A percentile compares a stretch with the other conserved stretches of the same genome.
Evolutionary conservation across 1,140 invertebrate species (phyloP).

Genomic region (Procambarus virginalis): DNA sequence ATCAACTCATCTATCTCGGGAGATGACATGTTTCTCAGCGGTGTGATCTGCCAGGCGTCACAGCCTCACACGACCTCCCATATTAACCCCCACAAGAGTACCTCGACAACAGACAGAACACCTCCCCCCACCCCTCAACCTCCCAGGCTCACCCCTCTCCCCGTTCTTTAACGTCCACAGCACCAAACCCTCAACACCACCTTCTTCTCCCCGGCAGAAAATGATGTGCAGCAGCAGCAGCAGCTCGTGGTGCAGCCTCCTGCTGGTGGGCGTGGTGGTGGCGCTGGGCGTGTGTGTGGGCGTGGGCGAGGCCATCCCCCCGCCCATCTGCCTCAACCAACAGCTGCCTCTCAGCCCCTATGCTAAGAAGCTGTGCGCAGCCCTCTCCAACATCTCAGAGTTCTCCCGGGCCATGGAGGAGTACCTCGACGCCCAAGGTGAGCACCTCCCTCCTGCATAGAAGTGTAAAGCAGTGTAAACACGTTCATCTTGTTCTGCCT

Average conservation of each 20-base stretch:
- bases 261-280: slow-evolving; percentile 53
- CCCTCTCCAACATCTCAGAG: slow-evolving; percentile 58
- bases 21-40: no score
- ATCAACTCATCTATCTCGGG: no score
- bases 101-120: no score
- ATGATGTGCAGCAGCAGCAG: slow-evolving; percentile 50
- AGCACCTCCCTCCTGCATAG: background rate
- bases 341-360: slow-evolving; percentile 47
- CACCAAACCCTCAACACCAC: no score
- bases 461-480: background rate
- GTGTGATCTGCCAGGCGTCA: no score
- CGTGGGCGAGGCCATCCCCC: slow-evolving; percentile 47
- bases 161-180: no score
- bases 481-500: background rate
- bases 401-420: slow-evolving; percentile 65
- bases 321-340: slow-evolving; percentile 58
- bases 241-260: slow-evolving; percentile 33
- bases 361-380: slow-evolving; percentile 58
- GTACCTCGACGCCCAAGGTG: slow-evolving; percentile 61
- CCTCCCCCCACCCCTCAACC: no score
- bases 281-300: slow-evolving; percentile 44
- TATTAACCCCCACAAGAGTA: no score
- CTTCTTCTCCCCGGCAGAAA: slow-evolving; percentile 26
- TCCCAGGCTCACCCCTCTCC: no score
- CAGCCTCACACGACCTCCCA: no score